Conservation (phyloP, 1,140 invertebrate species). For the Tetramorium parvispinum region DNA sequence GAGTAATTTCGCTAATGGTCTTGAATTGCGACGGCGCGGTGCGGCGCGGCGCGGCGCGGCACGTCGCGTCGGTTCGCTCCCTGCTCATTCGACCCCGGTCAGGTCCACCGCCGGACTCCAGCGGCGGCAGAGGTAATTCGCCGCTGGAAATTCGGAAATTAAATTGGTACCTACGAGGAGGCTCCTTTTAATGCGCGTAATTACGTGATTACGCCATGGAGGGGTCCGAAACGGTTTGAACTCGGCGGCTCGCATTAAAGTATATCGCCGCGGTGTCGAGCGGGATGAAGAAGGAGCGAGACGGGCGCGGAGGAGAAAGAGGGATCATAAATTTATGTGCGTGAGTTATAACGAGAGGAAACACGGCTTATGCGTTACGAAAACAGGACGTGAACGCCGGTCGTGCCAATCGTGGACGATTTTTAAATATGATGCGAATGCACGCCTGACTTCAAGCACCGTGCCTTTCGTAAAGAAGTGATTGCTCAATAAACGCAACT, state of each 20-base stretch:
- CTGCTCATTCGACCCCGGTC: conserved; percentile 23
- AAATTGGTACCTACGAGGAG: conserved; percentile 77
- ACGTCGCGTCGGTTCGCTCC: conserved; percentile 43
- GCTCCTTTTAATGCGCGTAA: conserved; percentile 80
- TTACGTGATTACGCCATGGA: conserved; percentile 78
- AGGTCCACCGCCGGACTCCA: conserved; percentile 61
- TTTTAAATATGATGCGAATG: conserved; percentile 24
- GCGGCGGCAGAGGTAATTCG: conserved; percentile 79
- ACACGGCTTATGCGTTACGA: conserved; percentile 8
- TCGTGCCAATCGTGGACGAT: conserved; percentile 7
- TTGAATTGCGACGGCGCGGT: conserved; percentile 77
- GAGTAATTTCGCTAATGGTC: conserved; percentile 82
- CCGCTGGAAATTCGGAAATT: conserved; percentile 82
- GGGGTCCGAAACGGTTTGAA: conserved; percentile 67
- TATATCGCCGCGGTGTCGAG: conserved; percentile 53
- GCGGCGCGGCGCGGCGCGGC: conserved; percentile 10
- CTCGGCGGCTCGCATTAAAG: conserved; percentile 60
- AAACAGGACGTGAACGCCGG: conserved; percentile 37
- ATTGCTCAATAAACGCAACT: background rate
- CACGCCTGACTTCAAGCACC: background rate
- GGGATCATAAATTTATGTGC: conserved; percentile 9
- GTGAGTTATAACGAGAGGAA: conserved; percentile 60
- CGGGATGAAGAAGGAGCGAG: conserved; percentile 11
- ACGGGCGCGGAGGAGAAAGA: background rate
- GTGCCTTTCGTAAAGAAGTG: background rate